Evolutionary conservation across 2,113 vertebrate genomes (phyloP), one percentile per base, ranked within the genome.

Genomic region (Cyanoderma ruficeps): DNA sequence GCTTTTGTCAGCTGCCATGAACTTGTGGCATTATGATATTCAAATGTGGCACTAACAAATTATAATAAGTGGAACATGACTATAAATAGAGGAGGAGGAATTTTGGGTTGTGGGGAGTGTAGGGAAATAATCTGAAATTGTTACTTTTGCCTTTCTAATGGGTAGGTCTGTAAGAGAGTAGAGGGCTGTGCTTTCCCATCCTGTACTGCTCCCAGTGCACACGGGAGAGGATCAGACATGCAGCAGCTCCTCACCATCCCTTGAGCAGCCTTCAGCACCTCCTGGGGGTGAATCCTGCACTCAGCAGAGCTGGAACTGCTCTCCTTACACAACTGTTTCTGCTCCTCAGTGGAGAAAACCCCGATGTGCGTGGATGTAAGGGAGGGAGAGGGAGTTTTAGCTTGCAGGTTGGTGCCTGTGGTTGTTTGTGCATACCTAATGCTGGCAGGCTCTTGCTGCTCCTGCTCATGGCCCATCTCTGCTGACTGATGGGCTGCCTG

Each of bases 401-500:
- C 59, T 64, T 3, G 49, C 88, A 61, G 87, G 30, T 55, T 55
- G 3, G 7, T 39, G 44, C 59, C 83, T 31, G 25, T 41, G 80
- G 77, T 81, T 83, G 86, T 77, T 92, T 75, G 60, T 3, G 12
- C 70, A 37, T 47, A 46, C 63, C 78, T 69, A 41, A 74, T 56
- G 67, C 76, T 69, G 93, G 78, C 87, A 90, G 81, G 27, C 90
- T 74, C 78, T 37, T 30, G 59, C 63, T 90, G 81, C 6, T 87
- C 74, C 67, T 55, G 67, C 64, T 80, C 18, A 0, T 21, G 64
- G 67, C 61, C 42, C 2, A 2, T 74, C 84, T 85, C 82, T 67
- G 71, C 75, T 91, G 85, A 74, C 70, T 83, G 85, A 90, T 69
- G 78, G 90, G 63, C 79, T 85, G 85, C 68, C 61, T 71, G 83